Conservation (phyloP, 2,888 invertebrate genomes). For the Heliconius ethilla region DNA sequence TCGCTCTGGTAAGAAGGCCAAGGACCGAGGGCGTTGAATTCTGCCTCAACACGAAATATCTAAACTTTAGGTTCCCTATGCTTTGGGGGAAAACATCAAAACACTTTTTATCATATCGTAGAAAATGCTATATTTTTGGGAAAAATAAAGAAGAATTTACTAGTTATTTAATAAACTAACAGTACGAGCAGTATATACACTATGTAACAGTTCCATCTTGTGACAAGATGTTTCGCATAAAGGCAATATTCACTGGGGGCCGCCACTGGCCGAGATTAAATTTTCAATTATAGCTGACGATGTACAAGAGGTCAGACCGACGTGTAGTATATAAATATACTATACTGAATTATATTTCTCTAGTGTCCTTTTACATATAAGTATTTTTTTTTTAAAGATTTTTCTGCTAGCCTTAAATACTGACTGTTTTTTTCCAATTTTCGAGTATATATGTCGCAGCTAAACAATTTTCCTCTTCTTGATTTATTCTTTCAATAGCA, state of each 20-base stretch:
- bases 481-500: conserved; percentile 14
- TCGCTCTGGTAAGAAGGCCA: too few relatives aligned
- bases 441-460: background rate
- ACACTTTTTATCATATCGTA: too few relatives aligned
- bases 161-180: background rate
- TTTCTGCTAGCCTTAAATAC: background rate
- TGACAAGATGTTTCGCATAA: conserved; percentile 23
- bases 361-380: background rate
- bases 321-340: background rate
- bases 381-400: background rate
- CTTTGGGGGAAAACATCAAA: too few relatives aligned
- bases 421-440: too few relatives aligned
- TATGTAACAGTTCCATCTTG: conserved; percentile 17
- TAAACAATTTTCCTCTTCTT: conserved; percentile 2
- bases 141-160: background rate
- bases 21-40: too few relatives aligned
- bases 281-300: conserved; percentile 43
- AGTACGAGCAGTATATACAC: background rate
- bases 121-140: background rate
- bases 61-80: too few relatives aligned
- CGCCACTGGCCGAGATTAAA: conserved; percentile 42
- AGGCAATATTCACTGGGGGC: conserved; percentile 37
- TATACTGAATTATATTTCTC: background rate
- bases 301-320: conserved; percentile 16
- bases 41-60: too few relatives aligned